These are phyloP conservation scores for Sitta europaea DNA, from an alignment of 2,113 vertebrate genomes.

Conservation along the genomic window DNA sequence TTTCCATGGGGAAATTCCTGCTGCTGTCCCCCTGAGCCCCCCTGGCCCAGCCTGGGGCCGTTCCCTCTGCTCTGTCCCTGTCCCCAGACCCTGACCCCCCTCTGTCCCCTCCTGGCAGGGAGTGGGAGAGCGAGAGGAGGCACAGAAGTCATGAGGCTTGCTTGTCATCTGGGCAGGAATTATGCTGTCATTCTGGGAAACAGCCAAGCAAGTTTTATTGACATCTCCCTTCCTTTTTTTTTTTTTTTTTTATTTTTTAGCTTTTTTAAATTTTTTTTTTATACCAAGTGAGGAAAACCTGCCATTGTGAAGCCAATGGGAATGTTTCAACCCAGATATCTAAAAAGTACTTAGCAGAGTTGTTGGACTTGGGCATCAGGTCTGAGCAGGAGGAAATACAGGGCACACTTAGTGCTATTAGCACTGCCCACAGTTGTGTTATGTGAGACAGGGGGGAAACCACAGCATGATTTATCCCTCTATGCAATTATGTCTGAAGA, in stretches of 20 bases:
- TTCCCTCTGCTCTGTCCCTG: not conserved
- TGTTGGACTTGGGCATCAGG: not conserved
- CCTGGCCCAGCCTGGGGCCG: not conserved
- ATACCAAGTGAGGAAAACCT: not conserved
- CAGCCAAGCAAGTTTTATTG: not conserved
- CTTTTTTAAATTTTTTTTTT: not conserved
- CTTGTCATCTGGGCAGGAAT: not conserved
- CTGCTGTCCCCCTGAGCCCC: not conserved
- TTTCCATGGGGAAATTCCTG: not conserved
- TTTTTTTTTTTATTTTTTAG: no score
- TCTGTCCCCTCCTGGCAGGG: not conserved
- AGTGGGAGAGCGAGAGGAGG: not conserved
- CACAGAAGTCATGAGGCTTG: fast-evolving
- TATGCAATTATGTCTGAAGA: not conserved
- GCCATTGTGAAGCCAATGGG: not conserved
- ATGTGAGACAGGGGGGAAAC: not conserved
- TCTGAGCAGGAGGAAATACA: not conserved
- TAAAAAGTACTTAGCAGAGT: not conserved
- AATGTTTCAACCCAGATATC: not conserved
- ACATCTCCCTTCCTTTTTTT: not conserved
- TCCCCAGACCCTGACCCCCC: not conserved
- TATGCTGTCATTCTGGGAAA: not conserved
- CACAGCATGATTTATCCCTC: not conserved
- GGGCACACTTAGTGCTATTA: not conserved
- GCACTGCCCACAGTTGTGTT: not conserved